These are phyloP conservation scores for Nesoenas mayeri DNA, from an alignment of 2,113 vertebrate genomes.

Conservation along the genomic window DNA sequence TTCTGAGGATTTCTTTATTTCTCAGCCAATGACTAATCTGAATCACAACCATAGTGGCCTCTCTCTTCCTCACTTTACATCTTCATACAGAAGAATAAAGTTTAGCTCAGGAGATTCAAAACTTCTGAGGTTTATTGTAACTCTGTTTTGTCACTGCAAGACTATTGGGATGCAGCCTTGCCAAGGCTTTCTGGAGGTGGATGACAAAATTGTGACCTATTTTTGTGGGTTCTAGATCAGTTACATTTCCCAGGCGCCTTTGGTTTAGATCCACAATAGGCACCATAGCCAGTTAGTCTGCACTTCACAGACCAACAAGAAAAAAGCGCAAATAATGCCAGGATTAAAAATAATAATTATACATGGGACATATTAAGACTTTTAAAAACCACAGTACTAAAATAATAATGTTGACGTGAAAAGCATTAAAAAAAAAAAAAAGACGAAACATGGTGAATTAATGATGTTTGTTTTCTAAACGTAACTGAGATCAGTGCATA, in stretches of 20 bases:
- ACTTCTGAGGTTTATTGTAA: not conserved
- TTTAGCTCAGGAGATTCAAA: not conserved
- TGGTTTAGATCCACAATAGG: not conserved
- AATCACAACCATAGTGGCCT: not conserved
- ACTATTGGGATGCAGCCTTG: not conserved
- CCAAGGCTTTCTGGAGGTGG: not conserved
- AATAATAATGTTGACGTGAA: not conserved
- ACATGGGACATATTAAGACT: not conserved
- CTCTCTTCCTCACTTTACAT: not conserved
- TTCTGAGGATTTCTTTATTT: not conserved
- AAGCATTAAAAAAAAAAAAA: not conserved
- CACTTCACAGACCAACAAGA: not conserved
- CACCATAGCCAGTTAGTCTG: not conserved
- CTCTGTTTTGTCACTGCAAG: not conserved
- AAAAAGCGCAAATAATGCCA: not conserved
- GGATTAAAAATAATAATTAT: not conserved
- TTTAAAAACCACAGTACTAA: not conserved
- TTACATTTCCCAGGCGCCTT: not conserved
- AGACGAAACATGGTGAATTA: not conserved
- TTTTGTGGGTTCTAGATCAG: not conserved
- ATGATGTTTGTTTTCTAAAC: not conserved
- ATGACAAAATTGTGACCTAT: not conserved
- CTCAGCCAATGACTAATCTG: not conserved
- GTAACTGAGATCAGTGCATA: not conserved
- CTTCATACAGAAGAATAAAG: not conserved